phyloP scores from a whole-genome alignment of 2,797 vertebrate species.

The Borostomias antarcticus region DNA sequence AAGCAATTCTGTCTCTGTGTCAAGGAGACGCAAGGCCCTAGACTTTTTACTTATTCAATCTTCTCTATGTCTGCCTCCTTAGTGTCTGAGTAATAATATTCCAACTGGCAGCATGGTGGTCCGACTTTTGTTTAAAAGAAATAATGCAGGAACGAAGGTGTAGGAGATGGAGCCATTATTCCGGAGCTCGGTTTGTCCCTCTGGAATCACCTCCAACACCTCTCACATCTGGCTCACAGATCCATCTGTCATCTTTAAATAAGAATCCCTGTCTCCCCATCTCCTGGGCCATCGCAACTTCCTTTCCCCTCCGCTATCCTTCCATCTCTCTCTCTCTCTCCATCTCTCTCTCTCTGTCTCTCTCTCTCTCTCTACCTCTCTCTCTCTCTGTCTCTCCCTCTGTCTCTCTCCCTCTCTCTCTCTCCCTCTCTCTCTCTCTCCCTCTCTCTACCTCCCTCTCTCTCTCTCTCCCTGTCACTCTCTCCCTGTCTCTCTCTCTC shows the following conservation, averaged over 20 bases:
- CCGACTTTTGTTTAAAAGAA: too few species aligned
- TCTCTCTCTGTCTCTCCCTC: slow-evolving; percentile 8
- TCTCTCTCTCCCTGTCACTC: slow-evolving; percentile 9
- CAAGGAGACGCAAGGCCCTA: too few species aligned
- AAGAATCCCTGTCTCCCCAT: slow-evolving; percentile 10
- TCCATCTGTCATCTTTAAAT: slow-evolving; percentile 19
- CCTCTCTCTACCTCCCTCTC: slow-evolving; percentile 7
- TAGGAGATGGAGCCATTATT: too few species aligned
- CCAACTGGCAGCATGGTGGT: too few species aligned
- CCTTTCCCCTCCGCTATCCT: neutral
- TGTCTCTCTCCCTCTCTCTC: slow-evolving; percentile 14
- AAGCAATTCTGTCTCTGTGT: too few species aligned
- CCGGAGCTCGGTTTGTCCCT: too few species aligned
- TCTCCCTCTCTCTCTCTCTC: slow-evolving; percentile 2
- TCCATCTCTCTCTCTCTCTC: neutral
- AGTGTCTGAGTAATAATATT: too few species aligned
- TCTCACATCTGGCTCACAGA: slow-evolving; percentile 5
- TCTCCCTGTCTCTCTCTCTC: slow-evolving; percentile 12
- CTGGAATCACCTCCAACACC: neutral
- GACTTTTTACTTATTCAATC: too few species aligned
- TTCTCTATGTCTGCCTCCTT: too few species aligned
- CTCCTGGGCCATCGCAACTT: neutral
- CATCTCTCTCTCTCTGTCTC: neutral
- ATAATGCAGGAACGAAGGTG: too few species aligned
- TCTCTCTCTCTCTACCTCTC: slow-evolving; percentile 17